Evolutionary conservation across 1,140 invertebrate species (phyloP).

Genomic region (Chironomus tepperi): DNA sequence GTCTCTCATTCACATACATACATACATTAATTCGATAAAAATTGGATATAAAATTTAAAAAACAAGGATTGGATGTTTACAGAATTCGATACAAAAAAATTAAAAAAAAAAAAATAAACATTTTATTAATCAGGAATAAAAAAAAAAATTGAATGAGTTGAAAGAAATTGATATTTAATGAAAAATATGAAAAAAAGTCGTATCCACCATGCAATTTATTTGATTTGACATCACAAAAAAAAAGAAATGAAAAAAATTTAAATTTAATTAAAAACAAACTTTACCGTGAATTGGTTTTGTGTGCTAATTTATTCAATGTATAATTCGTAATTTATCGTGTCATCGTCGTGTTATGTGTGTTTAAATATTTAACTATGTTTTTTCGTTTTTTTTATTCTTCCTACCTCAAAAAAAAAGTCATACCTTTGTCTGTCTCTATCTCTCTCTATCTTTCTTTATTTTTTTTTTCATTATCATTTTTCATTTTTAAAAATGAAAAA

Average conservation of each 20-base stretch:
- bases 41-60: slow-evolving; percentile 1
- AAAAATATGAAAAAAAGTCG: background rate
- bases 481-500: too few species aligned
- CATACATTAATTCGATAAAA: background rate
- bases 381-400: slow-evolving; percentile 22
- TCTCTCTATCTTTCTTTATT: too few species aligned
- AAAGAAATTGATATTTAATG: slow-evolving; percentile 3
- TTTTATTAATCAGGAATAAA: background rate
- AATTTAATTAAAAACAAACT: slow-evolving; percentile 27
- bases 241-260: slow-evolving; percentile 15
- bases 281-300: slow-evolving; percentile 34
- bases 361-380: slow-evolving; percentile 23
- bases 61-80: background rate
- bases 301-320: slow-evolving; percentile 35
- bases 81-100: too few species aligned
- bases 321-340: slow-evolving; percentile 31
- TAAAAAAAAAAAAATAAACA: too few species aligned
- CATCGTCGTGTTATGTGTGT: slow-evolving; percentile 23
- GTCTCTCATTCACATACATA: too few species aligned
- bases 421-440: background rate
- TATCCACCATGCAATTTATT: slow-evolving; percentile 7
- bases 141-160: background rate
- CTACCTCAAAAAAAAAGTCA: background rate
- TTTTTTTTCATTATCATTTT: too few species aligned
- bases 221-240: background rate